A percentile compares a stretch with the other conserved stretches of the same genome.
These are phyloP conservation scores for Phocoena sinus DNA, from an alignment of 2,113 vertebrate genomes.

Conservation along the genomic window DNA sequence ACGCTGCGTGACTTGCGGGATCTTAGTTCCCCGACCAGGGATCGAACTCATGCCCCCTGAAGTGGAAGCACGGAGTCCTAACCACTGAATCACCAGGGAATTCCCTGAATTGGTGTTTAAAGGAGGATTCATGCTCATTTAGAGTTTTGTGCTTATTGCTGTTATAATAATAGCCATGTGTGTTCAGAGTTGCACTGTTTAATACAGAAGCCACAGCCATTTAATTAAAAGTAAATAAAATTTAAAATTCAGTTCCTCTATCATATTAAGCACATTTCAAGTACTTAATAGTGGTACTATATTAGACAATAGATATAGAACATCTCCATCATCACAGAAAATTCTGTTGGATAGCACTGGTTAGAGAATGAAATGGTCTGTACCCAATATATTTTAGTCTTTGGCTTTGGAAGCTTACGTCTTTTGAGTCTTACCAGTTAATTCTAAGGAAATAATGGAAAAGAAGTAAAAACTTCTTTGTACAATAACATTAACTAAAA, in stretches of 20 bases:
- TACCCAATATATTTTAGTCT: neutral
- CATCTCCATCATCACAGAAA: neutral
- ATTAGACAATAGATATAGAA: neutral
- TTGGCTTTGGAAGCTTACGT: neutral
- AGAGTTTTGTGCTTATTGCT: neutral
- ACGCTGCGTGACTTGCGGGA: neutral
- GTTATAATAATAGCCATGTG: neutral
- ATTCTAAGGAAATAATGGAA: neutral
- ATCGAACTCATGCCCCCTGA: neutral
- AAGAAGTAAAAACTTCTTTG: conserved; percentile 4
- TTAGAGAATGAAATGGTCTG: neutral
- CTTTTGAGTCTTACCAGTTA: neutral
- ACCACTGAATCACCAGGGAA: neutral
- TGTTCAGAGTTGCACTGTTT: neutral
- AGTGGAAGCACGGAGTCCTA: neutral
- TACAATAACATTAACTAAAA: neutral
- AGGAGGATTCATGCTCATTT: neutral
- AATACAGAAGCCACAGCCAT: neutral
- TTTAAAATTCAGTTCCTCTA: neutral
- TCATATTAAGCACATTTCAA: neutral
- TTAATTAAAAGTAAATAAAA: conserved; percentile 19
- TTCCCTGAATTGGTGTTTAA: neutral
- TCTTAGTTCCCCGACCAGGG: neutral
- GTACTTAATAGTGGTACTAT: neutral
- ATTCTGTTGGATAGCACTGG: neutral